Percentiles rank a stretch among this genome's conserved stretches.
These are phyloP conservation scores for Drosophila arizonae DNA, from an alignment of 1,140 invertebrate genomes.

Conservation along the genomic window DNA sequence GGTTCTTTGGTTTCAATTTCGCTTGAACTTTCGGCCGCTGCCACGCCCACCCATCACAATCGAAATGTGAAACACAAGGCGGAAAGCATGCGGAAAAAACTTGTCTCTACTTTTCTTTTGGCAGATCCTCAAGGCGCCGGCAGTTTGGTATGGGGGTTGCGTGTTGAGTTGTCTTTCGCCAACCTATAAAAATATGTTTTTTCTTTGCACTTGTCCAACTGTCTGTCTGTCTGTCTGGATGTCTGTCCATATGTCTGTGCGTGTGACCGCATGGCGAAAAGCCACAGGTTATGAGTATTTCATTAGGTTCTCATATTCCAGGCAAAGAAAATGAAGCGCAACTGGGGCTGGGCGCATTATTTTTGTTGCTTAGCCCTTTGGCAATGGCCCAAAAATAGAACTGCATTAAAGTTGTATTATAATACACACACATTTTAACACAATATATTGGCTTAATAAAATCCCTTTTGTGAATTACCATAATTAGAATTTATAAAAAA, in stretches of 20 bases:
- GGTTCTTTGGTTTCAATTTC: conserved; percentile 70
- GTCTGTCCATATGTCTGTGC: conserved; percentile 36
- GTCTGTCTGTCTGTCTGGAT: conserved; percentile 2
- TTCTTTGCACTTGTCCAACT: conserved; percentile 7
- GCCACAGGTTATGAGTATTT: conserved; percentile 79
- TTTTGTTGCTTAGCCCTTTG: conserved; percentile 44
- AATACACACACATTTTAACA: conserved; percentile 3
- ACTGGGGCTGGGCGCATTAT: conserved; percentile 34
- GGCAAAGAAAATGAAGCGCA: neutral
- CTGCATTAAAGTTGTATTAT: conserved; percentile 30
- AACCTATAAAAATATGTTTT: conserved; percentile 2
- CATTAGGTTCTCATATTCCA: conserved; percentile 62
- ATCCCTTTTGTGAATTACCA: neutral
- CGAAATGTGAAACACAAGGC: conserved; percentile 67
- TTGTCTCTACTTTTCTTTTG: conserved; percentile 45
- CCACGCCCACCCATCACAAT: conserved; percentile 2
- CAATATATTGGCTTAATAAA: too few relatives aligned
- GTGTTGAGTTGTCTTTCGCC: conserved; percentile 36
- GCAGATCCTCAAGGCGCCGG: conserved; percentile 36
- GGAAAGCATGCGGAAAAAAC: conserved; percentile 19
- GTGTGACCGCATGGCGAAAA: conserved; percentile 75
- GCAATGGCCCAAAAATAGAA: conserved; percentile 59
- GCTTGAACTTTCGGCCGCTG: conserved; percentile 45
- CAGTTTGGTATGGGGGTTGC: conserved; percentile 17
- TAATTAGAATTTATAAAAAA: neutral